Evolutionary conservation across 2,888 invertebrate genomes (phyloP), one percentile per base, ranked within the genome.

Genomic region (Mechanitis mazaeus): DNA sequence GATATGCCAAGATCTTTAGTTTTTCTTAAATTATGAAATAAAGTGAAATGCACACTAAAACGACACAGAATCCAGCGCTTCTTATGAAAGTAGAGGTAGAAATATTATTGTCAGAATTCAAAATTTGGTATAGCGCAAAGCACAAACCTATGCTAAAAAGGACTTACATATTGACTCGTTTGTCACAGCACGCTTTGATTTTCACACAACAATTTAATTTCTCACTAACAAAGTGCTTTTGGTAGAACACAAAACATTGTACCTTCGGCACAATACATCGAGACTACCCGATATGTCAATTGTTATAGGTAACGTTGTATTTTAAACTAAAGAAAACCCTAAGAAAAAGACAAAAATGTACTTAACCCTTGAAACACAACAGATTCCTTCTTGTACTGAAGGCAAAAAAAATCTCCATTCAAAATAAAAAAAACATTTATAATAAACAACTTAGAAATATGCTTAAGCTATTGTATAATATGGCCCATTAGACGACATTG

Each of bases 151-250:
- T 74, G 72, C 80, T 87, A 86, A 75, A 66, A 70, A 72, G 73
- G 72, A 83, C 81, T 84, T 81, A 86, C 69, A 84, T 87, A 88
- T 83, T 89, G 89, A 89, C 88, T 89, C 82, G 74, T 75, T 80
- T 84, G 88, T 88, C 89, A 89, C 89, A 89, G 89, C 89, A 83
- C 89, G 77, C 78, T 81, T 88, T 84, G 77, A 84, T 80, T 74
- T 72, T 73, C 73, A 80, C 75, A 70, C 69, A 68, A 59, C 63
- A 68, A 59, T 63, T 65, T 58, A 67, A 58, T 71, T 62, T 76
- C 72, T 74, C 74, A 81, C 75, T 75, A 75, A 66, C 58, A 45
- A 64, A 61, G 61, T 61, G 64, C 60, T 59, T 58, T 62, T 56
- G 55, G 58, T 64, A 60, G 61, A 58, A 62, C 42, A 58, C 45